Conservation (phyloP, 2,888 invertebrate species). For the Latrodectus hesperus region DNA sequence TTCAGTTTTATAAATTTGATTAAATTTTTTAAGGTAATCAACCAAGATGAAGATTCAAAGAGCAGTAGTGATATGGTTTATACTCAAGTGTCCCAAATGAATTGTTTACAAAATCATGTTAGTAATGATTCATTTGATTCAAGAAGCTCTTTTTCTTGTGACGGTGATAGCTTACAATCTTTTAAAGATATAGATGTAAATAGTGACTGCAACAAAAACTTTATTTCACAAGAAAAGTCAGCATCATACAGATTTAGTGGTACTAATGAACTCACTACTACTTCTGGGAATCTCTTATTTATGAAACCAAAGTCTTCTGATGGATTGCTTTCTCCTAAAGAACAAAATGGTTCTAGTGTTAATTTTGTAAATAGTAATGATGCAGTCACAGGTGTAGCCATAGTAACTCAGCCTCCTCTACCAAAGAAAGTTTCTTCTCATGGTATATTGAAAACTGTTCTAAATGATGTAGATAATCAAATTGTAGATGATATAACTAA, state of each 20-base stretch:
- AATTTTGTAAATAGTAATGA: slow-evolving; percentile 47
- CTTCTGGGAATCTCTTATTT: slow-evolving; percentile 34
- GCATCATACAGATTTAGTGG: slow-evolving; percentile 15
- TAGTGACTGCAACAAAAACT: slow-evolving; percentile 44
- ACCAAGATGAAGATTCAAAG: slow-evolving; percentile 70
- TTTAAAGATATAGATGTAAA: slow-evolving; percentile 39
- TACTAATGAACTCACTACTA: slow-evolving; percentile 30
- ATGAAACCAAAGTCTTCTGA: slow-evolving; percentile 45
- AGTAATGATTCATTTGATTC: slow-evolving; percentile 47
- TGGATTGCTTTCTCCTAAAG: slow-evolving; percentile 44
- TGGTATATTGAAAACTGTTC: slow-evolving; percentile 58
- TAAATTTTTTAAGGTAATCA: slow-evolving; percentile 66
- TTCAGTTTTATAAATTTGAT: not conserved
- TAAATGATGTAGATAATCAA: slow-evolving; percentile 37
- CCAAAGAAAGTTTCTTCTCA: slow-evolving; percentile 48
- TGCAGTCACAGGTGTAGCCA: slow-evolving; percentile 16
- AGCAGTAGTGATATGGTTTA: slow-evolving; percentile 30
- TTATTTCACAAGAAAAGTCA: slow-evolving; percentile 44
- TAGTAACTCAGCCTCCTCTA: slow-evolving; percentile 25
- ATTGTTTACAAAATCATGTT: slow-evolving; percentile 72
- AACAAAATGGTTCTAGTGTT: slow-evolving; percentile 56
- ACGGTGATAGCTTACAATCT: slow-evolving; percentile 53
- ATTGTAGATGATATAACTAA: slow-evolving; percentile 35
- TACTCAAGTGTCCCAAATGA: slow-evolving; percentile 72
- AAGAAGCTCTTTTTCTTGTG: slow-evolving; percentile 46